Percentiles rank a stretch among this genome's conserved stretches.
phyloP scores from a whole-genome alignment of 2,113 vertebrate species.

The Tonatia bakeri region DNA sequence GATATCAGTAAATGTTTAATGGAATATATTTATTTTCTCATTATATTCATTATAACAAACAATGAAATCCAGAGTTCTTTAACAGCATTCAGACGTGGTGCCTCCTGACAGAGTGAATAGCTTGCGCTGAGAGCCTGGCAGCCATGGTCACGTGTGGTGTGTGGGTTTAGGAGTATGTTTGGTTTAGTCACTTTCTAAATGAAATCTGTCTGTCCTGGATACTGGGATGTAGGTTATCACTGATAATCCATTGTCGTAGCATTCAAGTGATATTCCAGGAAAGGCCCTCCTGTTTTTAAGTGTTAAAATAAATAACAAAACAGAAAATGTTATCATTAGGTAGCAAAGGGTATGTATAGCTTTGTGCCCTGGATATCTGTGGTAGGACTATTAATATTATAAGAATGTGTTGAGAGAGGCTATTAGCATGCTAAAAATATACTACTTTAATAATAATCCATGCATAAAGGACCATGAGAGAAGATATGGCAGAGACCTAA shows the following conservation, averaged over 20 bases:
- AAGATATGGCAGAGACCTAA: slow-evolving; percentile 77
- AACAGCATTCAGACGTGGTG: background rate
- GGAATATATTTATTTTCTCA: background rate
- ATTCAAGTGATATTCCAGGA: slow-evolving; percentile 43
- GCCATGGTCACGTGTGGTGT: background rate
- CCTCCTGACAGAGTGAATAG: background rate
- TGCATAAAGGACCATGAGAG: slow-evolving; percentile 80
- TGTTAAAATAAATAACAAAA: slow-evolving; percentile 65
- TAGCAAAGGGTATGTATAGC: slow-evolving; percentile 76
- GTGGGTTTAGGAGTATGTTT: slow-evolving; percentile 1
- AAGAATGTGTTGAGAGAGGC: slow-evolving; percentile 75
- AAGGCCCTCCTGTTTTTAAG: slow-evolving; percentile 51
- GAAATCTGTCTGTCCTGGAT: slow-evolving; percentile 45
- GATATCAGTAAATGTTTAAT: background rate
- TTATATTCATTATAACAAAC: background rate
- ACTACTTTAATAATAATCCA: slow-evolving; percentile 80
- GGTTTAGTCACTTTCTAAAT: slow-evolving; percentile 57
- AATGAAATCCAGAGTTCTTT: background rate
- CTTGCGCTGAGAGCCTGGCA: background rate
- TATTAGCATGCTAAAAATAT: slow-evolving; percentile 78
- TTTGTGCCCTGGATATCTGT: slow-evolving; percentile 66
- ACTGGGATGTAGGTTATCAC: slow-evolving; percentile 45
- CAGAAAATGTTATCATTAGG: slow-evolving; percentile 70
- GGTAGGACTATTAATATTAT: slow-evolving; percentile 69
- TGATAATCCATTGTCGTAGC: slow-evolving; percentile 47